Evolutionary conservation across 2,888 invertebrate genomes (phyloP).

Genomic region (Eupithecia tripunctaria): DNA sequence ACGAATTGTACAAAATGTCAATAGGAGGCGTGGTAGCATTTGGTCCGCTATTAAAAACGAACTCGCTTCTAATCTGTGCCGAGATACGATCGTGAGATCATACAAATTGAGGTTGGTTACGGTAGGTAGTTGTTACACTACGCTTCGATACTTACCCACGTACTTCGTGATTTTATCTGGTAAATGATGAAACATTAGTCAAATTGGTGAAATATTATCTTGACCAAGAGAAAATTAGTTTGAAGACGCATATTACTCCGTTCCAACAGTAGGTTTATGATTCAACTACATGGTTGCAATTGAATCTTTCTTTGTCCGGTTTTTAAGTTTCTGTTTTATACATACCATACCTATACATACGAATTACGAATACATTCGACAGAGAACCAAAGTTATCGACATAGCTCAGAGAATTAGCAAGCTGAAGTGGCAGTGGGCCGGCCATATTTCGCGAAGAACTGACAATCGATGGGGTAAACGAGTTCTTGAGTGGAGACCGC

Average conservation of each 20-base stretch:
- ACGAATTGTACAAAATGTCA: conserved; percentile 20
- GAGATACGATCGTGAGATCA: conserved; percentile 32
- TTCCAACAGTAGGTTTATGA: background rate
- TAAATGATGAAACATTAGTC: conserved; percentile 17
- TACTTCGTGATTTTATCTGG: conserved; percentile 12
- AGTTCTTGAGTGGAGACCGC: too few species aligned
- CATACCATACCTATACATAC: too few species aligned
- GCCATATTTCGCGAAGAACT: too few species aligned
- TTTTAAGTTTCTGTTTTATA: background rate
- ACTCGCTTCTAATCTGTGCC: conserved; percentile 20
- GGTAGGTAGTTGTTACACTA: conserved; percentile 19
- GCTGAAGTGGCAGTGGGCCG: too few species aligned
- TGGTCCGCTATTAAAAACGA: conserved; percentile 20
- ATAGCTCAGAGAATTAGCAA: too few species aligned
- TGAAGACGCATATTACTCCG: background rate
- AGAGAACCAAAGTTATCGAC: too few species aligned
- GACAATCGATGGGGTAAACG: too few species aligned
- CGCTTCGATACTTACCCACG: conserved; percentile 19
- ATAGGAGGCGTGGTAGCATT: conserved; percentile 28
- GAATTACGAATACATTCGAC: too few species aligned
- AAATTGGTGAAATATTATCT: conserved; percentile 21
- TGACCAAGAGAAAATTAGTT: conserved; percentile 1
- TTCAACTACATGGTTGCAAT: background rate
- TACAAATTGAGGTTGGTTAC: conserved; percentile 31
- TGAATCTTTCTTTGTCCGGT: background rate